Conservation (phyloP, 2,113 vertebrate genomes). For the Rhinopomastus cyanomelas region DNA sequence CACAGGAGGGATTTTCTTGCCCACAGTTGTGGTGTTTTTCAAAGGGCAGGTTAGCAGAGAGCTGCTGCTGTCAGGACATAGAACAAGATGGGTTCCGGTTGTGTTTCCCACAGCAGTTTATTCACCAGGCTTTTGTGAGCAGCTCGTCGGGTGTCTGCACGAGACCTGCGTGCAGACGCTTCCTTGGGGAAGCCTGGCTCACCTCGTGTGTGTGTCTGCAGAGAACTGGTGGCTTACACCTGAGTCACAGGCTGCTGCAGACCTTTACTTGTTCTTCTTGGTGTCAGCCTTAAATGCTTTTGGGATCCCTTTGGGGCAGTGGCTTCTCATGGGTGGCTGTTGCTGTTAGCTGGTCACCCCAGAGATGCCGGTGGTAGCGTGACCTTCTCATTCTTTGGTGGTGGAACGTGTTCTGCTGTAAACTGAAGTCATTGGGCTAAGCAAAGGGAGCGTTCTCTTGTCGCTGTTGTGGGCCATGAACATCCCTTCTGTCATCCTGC, state of each 20-base stretch:
- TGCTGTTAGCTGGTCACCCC: not conserved
- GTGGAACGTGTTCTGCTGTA: not conserved
- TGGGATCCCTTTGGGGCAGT: not conserved
- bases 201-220: not conserved
- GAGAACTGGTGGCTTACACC: not conserved
- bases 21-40: not conserved
- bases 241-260: not conserved
- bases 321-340: not conserved
- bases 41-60: not conserved
- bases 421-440: not conserved
- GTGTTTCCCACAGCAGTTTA: not conserved
- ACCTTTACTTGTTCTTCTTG: not conserved
- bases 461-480: not conserved
- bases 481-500: not conserved
- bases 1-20: not conserved
- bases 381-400: not conserved
- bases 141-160: not conserved
- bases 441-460: not conserved
- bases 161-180: not conserved
- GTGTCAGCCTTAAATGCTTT: not conserved
- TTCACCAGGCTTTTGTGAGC: not conserved
- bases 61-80: not conserved
- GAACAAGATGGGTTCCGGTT: not conserved
- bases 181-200: not conserved
- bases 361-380: not conserved